These are phyloP conservation scores for Phylloscopus trochilus DNA, from an alignment of 2,113 vertebrate genomes.

Conservation along the genomic window DNA sequence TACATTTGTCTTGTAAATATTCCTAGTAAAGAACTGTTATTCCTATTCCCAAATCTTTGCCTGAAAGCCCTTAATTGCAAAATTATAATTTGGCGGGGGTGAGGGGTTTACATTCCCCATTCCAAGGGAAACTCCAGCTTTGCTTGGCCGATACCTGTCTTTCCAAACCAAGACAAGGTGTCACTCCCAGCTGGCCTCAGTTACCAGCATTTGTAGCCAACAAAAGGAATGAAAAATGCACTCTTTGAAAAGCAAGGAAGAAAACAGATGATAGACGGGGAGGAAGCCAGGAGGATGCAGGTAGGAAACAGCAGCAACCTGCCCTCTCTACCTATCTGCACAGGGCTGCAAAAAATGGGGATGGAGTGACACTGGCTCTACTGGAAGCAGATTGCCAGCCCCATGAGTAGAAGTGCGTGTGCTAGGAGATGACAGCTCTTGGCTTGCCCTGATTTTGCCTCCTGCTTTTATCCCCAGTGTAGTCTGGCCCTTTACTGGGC, in stretches of 20 bases:
- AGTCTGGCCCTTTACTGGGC: background rate
- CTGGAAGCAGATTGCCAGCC: background rate
- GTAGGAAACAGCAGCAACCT: background rate
- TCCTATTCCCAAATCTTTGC: too few species aligned
- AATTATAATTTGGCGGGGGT: too few species aligned
- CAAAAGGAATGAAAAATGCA: background rate
- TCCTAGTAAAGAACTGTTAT: too few species aligned
- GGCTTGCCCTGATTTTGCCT: background rate
- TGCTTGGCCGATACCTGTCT: too few species aligned
- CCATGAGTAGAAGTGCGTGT: background rate
- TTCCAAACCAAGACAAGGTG: too few species aligned
- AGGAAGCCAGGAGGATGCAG: background rate
- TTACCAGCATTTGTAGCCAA: background rate
- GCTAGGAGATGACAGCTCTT: background rate
- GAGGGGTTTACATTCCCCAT: too few species aligned
- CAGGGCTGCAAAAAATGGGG: fast-evolving
- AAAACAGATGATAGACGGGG: background rate
- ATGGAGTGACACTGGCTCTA: background rate
- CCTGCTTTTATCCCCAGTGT: background rate
- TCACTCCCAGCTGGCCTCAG: background rate
- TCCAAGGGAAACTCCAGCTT: too few species aligned
- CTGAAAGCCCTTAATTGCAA: too few species aligned
- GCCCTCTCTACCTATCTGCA: background rate
- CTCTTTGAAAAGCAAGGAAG: background rate
- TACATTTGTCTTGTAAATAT: too few species aligned